phyloP scores from a whole-genome alignment of 2,797 vertebrate species.

The Darevskia mixta region DNA sequence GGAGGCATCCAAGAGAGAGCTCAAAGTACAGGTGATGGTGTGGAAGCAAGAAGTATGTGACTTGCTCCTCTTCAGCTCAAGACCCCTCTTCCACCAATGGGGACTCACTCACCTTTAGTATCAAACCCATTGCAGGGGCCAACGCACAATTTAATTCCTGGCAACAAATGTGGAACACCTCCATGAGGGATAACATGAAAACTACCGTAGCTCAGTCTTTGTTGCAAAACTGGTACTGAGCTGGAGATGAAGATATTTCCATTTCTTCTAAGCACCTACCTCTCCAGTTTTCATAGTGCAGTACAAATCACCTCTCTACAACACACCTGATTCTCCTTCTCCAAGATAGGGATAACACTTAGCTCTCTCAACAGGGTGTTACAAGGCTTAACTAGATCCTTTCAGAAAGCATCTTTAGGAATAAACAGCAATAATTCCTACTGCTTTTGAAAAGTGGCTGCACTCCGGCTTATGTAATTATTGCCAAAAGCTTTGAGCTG shows the following conservation, averaged over 20 bases:
- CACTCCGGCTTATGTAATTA: constrained; percentile 31
- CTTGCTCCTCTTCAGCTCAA: not conserved
- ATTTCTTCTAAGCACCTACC: not conserved
- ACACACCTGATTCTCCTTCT: constrained; percentile 12
- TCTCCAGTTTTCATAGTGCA: not conserved
- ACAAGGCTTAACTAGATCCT: constrained; percentile 11
- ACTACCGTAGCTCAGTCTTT: not conserved
- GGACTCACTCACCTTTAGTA: not conserved
- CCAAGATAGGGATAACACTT: constrained; percentile 21
- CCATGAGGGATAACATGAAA: not conserved
- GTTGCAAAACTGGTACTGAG: not conserved
- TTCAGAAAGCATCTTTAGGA: constrained; percentile 5
- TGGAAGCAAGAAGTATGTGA: not conserved
- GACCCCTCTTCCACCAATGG: not conserved
- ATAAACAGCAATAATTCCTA: constrained; percentile 13
- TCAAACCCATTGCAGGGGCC: not conserved
- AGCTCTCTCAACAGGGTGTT: not conserved
- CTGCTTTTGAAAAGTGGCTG: constrained; percentile 27
- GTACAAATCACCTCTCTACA: not conserved
- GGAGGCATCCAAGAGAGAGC: not conserved
- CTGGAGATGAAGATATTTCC: not conserved
- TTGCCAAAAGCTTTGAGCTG: constrained; percentile 24
- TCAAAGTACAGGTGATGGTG: not conserved
- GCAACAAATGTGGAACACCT: not conserved
- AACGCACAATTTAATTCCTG: not conserved